These are phyloP conservation scores for Abscondita cerata DNA, from an alignment of 2,888 invertebrate genomes.

Conservation along the genomic window DNA sequence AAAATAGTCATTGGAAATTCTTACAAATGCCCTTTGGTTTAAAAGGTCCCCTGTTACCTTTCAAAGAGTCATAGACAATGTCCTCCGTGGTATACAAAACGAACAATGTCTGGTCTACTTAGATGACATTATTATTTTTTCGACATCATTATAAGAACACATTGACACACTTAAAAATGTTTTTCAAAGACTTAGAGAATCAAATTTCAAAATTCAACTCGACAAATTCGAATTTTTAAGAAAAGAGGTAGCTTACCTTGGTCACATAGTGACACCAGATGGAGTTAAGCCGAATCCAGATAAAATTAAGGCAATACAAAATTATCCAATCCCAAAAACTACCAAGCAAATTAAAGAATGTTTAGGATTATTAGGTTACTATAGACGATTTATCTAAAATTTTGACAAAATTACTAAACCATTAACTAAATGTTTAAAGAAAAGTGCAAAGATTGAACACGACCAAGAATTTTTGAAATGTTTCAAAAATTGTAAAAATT, in stretches of 20 bases:
- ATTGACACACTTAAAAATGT: not conserved
- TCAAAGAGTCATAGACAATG: constrained; percentile 34
- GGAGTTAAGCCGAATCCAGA: not conserved
- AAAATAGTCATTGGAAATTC: constrained; percentile 38
- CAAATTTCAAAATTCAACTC: not conserved
- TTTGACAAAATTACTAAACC: not conserved
- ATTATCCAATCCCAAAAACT: not conserved
- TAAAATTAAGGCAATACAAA: not conserved
- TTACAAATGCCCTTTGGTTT: constrained; percentile 33
- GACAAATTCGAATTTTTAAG: not conserved
- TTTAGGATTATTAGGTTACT: not conserved
- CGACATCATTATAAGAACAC: not conserved
- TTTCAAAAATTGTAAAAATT: no score
- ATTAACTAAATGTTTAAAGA: not conserved
- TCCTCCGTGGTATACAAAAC: not conserved
- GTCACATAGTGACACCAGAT: not conserved
- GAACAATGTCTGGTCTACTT: no score
- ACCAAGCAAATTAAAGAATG: not conserved
- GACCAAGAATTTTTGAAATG: not conserved
- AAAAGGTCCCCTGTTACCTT: constrained; percentile 36
- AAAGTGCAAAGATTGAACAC: not conserved
- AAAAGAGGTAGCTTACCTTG: not conserved
- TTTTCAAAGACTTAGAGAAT: not conserved
- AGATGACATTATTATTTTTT: not conserved
- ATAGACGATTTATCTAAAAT: not conserved